Evolutionary conservation across 92 coral and sea anemone genomes (phyloP).

Genomic region (Porites lobata): DNA sequence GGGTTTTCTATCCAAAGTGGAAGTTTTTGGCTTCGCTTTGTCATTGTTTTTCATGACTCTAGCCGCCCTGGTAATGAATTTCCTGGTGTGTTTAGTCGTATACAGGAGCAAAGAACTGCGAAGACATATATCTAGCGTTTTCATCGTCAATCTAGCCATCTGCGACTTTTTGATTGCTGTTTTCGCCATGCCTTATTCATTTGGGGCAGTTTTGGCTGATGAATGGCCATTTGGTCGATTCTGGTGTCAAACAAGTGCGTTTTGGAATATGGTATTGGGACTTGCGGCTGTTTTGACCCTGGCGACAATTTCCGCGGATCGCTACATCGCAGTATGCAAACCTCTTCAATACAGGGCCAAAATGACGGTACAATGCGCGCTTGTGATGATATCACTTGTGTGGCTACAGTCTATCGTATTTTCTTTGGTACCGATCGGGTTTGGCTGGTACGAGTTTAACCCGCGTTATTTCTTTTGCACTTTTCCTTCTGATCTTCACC

Average conservation of each 20-base stretch:
- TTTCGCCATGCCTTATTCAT: constrained; percentile 96
- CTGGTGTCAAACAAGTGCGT: constrained; percentile 90
- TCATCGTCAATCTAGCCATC: constrained; percentile 93
- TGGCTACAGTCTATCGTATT: constrained; percentile 91
- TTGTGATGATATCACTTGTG: constrained; percentile 79
- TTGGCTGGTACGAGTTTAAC: constrained; percentile 90
- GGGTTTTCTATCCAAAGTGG: constrained; percentile 75
- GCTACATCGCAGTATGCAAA: constrained; percentile 95
- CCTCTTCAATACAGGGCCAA: constrained; percentile 97
- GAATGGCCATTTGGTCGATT: constrained; percentile 90
- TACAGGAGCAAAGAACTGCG: constrained; percentile 92
- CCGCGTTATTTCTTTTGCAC: constrained; percentile 86
- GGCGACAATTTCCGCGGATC: constrained; percentile 92
- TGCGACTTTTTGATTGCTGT: constrained; percentile 95
- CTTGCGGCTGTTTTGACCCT: constrained; percentile 90
- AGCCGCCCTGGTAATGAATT: constrained; percentile 91
- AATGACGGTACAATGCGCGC: constrained; percentile 95
- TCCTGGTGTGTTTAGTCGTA: constrained; percentile 95
- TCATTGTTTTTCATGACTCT: constrained; percentile 81
- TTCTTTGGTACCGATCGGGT: constrained; percentile 81
- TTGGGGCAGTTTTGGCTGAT: constrained; percentile 83
- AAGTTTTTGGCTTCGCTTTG: constrained; percentile 76
- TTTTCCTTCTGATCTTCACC: constrained; percentile 80
- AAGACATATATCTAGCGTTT: constrained; percentile 93
- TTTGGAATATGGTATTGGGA: constrained; percentile 91